A percentile compares a stretch with the other conserved stretches of the same genome.
phyloP scores from a whole-genome alignment of 2,888 invertebrate genomes.

The Drosophila mimica region DNA sequence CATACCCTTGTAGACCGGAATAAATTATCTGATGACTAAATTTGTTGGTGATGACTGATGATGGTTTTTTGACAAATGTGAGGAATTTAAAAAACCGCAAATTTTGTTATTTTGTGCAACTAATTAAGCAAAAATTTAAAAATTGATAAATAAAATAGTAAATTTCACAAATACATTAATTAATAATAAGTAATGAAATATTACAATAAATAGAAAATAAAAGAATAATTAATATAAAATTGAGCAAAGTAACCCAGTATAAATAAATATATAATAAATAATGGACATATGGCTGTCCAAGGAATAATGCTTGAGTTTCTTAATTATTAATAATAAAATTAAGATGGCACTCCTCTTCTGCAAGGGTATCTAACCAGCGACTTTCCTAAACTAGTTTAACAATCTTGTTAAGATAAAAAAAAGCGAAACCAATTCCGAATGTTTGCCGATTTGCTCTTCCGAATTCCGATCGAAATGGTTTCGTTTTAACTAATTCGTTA shows the following conservation, averaged over 20 bases:
- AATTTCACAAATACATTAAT: neutral
- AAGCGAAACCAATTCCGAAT: neutral
- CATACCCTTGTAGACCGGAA: neutral
- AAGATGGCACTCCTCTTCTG: neutral
- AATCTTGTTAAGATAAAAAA: neutral
- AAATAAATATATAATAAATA: neutral
- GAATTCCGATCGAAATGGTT: neutral
- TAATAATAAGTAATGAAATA: neutral
- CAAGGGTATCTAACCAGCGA: neutral
- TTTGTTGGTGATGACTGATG: neutral
- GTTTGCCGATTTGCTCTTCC: neutral
- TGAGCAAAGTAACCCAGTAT: neutral
- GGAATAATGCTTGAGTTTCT: neutral
- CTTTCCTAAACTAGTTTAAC: neutral
- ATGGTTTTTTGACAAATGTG: neutral
- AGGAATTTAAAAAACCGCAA: neutral
- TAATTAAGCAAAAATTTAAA: neutral
- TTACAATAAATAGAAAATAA: neutral
- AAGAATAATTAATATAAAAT: neutral
- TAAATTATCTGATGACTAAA: neutral
- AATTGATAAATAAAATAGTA: no score
- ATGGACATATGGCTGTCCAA: neutral
- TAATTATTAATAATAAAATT: neutral
- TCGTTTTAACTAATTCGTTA: neutral
- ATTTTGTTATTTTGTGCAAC: neutral